Base-by-base conservation (phyloP, 2,113 vertebrate genomes). In the Clarias magur region DNA sequence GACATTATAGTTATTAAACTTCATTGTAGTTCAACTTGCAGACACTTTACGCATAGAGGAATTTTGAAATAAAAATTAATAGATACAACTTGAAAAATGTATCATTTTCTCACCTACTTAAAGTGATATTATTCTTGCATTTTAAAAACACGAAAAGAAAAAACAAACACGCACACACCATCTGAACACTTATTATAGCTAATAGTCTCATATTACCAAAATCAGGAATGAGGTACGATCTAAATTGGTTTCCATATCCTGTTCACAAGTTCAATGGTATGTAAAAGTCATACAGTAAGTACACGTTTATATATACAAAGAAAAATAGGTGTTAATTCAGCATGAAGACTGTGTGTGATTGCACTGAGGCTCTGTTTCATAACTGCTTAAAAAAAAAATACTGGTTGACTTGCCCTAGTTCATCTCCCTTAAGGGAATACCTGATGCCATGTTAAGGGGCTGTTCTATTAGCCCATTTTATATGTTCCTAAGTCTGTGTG, bases 391-490 rank as follows among this genome's bases (percentile, higher is more conserved):
- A 68, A 67, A 68, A 30, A 67, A 70, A 34, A 42, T 34, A 15
- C 27, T 42, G 19, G 70, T 42, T 73, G 34, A 42, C 34, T 73
- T 42, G 34, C 34, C 70, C 70, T 53, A 76, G 42, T 76, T 76
- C 10, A 42, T 75, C 38, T 3, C 3, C 3, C 42, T 76, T 53
- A 25, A 42, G 70, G 72, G 72, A 75, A 78, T 54, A 54, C 48
- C 25, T 78, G 25, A 54, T 78, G 48, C 75, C 19, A 75, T 48
- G 19, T 48, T 25, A 23, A 48, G 38, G 38, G 38, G 38, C 38
- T 75, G 72, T 53, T 54, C 54, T 59, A 57, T 30, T 53, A 80
- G 53, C 53, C 76, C n/a, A 80, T 79, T 79, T 79, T 56, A 19
- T 57, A 19, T 53, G 17, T 79, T 30, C 25, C 48, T 27, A 15